Evolutionary conservation across 2,797 vertebrate species (phyloP), one percentile per base, ranked within the genome.

Genomic region (Helicolenus hilgendorfi): DNA sequence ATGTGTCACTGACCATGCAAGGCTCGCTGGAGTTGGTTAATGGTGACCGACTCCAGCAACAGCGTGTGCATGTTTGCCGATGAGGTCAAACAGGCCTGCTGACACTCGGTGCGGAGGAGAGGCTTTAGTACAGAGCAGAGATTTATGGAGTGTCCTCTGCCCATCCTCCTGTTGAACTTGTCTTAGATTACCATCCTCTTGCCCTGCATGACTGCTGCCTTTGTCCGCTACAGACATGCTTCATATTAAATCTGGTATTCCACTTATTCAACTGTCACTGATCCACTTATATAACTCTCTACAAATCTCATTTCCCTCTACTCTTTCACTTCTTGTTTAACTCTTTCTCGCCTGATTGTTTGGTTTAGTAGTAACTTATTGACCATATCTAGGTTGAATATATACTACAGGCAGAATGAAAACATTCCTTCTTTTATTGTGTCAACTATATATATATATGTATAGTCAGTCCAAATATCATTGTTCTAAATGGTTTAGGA

Each of bases 221-320:
- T 95, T 96, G 94, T 96, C 85, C 80, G 33, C 86, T 85, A 24
- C 79, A 87, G 93, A 92, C 93, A 88, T 84, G 90, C 90, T 83
- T 94, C 92, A 86, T 91, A 95, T 93, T 93, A 95, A 88, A 91
- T 86, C 81, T 91, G 89, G 87, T 94, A 86, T 90, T 92, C 83
- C 83, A 85, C 91, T 87, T 87, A 72, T 91, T 94, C 81, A 85
- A 83, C 84, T 89, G 83, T 86, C 91, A 89, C 89, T 84, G 85
- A 94, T 94, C 92, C 90, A 83, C 87, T 94, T 92, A 88, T 81
- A 89, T 88, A 94, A 92, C 80, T 74, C 75, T 65, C 56, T 62
- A 77, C 73, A 72, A 89, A 88, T 89, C 63, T 80, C 75, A 45
- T 89, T 90, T 77, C 45, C 41, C 26, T 79, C 68, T 45, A 20